Base-by-base conservation (phyloP, 2,888 invertebrate genomes). In the Meghimatium bilineatum region DNA sequence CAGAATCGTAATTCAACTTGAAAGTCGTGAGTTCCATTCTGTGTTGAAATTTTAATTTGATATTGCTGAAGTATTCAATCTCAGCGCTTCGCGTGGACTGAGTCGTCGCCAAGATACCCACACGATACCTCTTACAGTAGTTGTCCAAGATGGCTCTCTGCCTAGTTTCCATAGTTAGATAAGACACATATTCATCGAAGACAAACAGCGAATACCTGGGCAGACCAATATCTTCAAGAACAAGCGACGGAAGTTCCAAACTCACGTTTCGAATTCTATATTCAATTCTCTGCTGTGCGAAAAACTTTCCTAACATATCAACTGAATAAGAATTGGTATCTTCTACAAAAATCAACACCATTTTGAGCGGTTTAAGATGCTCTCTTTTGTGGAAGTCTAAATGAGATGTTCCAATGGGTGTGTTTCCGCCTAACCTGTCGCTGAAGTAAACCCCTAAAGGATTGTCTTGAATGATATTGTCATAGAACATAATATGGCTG, bases 161-260 rank as follows among this genome's bases (percentile, higher is more conserved):
- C 98, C 98, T 98, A 93, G 97, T 97, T 94, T 98, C 98, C 97
- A 99, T 97, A 93, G 97, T 96, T 90, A 98, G 95, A 94, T 99
- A 99, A 94, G 97, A 97, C 93, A 97, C 97, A 91, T 98, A 96
- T 94, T 98, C 98, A 95, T 99, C 99, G 94, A 99, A 98, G 81
- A 99, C 96, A 91, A 99, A 96, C 87, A 98, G 97, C 82, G 98
- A 69, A 63, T 79, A 83, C 26, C 32, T 71, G 0, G 83, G 79
- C 34, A 78, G 3, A 3, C 63, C 34, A 26, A 38, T 44, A 12
- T 79, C 79, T n/a, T 32, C 52, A 1, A 72, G 0, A 0, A 72
- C 49, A 1, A 79, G 36, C 0, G 72, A 26, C 12, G 83, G 79
- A 0, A 83, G 0, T 12, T 79, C 66, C 26, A 1, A 26, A 1